phyloP scores from a whole-genome alignment of 2,888 invertebrate species.

The Stegophylla sp. region DNA sequence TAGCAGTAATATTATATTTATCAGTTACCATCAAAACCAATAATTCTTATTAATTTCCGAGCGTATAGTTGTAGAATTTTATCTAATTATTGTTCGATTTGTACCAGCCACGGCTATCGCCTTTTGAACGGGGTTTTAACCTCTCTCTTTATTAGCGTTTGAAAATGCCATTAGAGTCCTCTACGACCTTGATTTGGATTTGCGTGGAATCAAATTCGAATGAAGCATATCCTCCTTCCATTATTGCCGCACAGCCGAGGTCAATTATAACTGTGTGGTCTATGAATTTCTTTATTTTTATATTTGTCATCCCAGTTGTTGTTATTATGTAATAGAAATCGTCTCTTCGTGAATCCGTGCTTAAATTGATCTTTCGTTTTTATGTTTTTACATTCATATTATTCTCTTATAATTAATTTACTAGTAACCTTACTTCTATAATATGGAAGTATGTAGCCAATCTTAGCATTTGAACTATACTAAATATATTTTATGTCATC shows the following conservation, averaged over 20 bases:
- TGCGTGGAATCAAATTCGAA: slow-evolving; percentile 30
- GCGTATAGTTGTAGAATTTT: not conserved
- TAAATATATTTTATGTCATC: too few relatives aligned
- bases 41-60: not conserved
- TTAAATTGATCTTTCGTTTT: not conserved
- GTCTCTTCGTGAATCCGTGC: not conserved
- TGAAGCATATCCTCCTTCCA: slow-evolving; percentile 6
- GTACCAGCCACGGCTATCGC: slow-evolving; percentile 27
- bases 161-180: slow-evolving; percentile 25
- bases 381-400: too few relatives aligned
- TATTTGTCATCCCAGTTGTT: not conserved
- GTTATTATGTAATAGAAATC: not conserved
- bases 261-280: not conserved
- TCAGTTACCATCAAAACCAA: not conserved
- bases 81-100: slow-evolving; percentile 24
- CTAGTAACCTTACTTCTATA: too few relatives aligned
- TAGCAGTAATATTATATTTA: too few relatives aligned
- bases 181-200: slow-evolving; percentile 18
- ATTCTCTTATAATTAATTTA: too few relatives aligned
- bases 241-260: not conserved
- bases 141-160: slow-evolving; percentile 17
- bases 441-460: too few relatives aligned
- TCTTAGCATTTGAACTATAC: too few relatives aligned
- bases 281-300: not conserved
- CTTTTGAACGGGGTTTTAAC: slow-evolving; percentile 1